Evolutionary conservation across 1,140 invertebrate genomes (phyloP).

Genomic region (Solen grandis): DNA sequence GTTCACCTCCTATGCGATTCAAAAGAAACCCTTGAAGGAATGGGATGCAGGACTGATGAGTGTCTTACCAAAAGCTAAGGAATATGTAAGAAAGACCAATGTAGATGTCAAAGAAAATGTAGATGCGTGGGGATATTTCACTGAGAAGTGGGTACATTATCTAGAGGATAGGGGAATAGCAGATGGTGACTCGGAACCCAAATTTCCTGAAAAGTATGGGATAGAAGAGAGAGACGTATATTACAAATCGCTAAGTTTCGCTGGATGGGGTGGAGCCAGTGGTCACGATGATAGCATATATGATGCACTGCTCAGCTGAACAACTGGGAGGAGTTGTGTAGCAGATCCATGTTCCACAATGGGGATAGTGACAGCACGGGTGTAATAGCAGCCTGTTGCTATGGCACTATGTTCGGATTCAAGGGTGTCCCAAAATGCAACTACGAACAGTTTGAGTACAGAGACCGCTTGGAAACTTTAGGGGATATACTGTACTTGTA

Average conservation of each 20-base stretch:
- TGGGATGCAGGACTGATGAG: conserved; percentile 9
- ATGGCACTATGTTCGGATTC: conserved; percentile 77
- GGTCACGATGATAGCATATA: conserved; percentile 64
- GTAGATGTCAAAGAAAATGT: conserved; percentile 34
- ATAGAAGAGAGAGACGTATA: conserved; percentile 73
- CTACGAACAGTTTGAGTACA: conserved; percentile 67
- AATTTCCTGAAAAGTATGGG: conserved; percentile 71
- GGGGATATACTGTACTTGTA: conserved; percentile 44
- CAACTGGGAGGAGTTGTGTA: conserved; percentile 34
- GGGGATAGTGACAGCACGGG: conserved; percentile 80
- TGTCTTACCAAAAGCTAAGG: not conserved
- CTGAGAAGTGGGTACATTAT: conserved; percentile 69
- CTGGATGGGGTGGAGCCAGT: conserved; percentile 21
- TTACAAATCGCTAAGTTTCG: conserved; percentile 62
- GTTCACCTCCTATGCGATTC: conserved; percentile 77
- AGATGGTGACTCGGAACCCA: conserved; percentile 62
- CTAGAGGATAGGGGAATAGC: conserved; percentile 60
- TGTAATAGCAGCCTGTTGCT: conserved; percentile 78
- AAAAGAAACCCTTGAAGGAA: conserved; percentile 51
- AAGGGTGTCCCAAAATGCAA: conserved; percentile 71
- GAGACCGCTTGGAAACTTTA: conserved; percentile 51
- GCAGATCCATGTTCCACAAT: conserved; percentile 72
- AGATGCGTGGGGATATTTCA: conserved; percentile 65
- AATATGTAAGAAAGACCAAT: not conserved
- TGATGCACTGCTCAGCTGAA: conserved; percentile 47